phyloP scores from a whole-genome alignment of 2,113 vertebrate species.

The Mugil cephalus region DNA sequence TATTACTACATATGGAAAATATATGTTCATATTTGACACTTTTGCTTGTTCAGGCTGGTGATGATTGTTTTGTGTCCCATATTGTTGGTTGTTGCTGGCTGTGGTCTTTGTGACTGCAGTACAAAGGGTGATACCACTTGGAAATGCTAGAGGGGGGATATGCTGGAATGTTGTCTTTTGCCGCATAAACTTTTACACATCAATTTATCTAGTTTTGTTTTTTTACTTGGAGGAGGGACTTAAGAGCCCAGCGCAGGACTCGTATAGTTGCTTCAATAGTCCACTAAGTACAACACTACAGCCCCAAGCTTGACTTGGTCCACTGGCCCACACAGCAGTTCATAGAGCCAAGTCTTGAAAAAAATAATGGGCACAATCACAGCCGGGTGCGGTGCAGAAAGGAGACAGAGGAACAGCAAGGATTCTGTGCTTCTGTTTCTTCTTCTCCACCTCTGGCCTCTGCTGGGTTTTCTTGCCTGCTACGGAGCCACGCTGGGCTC shows the following conservation, averaged over 20 bases:
- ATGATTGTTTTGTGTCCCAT: too few species aligned
- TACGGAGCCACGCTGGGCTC: slow-evolving; percentile 49
- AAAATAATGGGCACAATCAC: slow-evolving; percentile 57
- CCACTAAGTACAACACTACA: slow-evolving; percentile 26
- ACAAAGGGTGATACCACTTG: too few species aligned
- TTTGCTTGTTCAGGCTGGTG: too few species aligned
- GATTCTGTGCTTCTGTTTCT: slow-evolving; percentile 29
- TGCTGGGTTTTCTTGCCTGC: slow-evolving; percentile 8
- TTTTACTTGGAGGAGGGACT: not conserved
- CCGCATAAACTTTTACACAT: too few species aligned
- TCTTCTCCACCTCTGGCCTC: slow-evolving; percentile 32
- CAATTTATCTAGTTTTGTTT: too few species aligned
- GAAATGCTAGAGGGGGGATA: too few species aligned
- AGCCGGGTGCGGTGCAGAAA: slow-evolving; percentile 39
- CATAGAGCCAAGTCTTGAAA: slow-evolving; percentile 37
- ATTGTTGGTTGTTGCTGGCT: too few species aligned
- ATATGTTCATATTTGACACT: too few species aligned
- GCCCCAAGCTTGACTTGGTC: slow-evolving; percentile 13
- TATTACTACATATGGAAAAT: too few species aligned
- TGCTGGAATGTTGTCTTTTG: too few species aligned
- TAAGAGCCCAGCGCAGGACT: slow-evolving; percentile 16
- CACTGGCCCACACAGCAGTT: slow-evolving; percentile 30
- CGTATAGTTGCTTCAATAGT: slow-evolving; percentile 22
- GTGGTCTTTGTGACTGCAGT: too few species aligned
- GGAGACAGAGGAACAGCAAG: slow-evolving; percentile 44